Percentiles rank a stretch among this genome's conserved stretches.
phyloP scores from a whole-genome alignment of 2,113 vertebrate genomes.

The Sphyrna mokarran region DNA sequence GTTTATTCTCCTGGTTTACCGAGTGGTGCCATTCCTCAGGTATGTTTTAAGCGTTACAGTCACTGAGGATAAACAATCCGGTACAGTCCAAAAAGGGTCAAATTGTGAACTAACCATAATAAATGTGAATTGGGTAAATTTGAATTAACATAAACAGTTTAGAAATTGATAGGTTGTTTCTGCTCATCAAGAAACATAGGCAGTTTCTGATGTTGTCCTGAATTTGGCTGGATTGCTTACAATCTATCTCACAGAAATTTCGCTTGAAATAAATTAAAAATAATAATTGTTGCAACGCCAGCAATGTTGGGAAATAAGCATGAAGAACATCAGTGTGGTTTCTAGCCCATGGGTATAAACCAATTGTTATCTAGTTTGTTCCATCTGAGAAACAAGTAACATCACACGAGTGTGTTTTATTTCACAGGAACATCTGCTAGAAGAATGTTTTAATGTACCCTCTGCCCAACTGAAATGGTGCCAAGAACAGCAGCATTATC shows the following conservation, averaged over 20 bases:
- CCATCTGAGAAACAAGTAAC: constrained; percentile 19
- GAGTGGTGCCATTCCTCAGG: neutral
- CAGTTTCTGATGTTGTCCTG: neutral
- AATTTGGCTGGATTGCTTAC: neutral
- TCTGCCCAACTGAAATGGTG: neutral
- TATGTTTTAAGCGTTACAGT: neutral
- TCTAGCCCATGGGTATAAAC: neutral
- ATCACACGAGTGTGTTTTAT: constrained; percentile 12
- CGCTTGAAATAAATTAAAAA: constrained; percentile 1
- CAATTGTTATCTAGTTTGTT: constrained; percentile 29
- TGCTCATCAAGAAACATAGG: neutral
- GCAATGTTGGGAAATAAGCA: constrained; percentile 20
- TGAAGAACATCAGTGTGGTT: neutral
- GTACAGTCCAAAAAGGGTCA: neutral
- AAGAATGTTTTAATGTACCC: neutral
- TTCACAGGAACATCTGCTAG: constrained; percentile 25
- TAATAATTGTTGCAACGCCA: constrained; percentile 16
- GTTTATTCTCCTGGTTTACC: neutral
- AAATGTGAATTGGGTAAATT: neutral
- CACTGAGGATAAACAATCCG: neutral
- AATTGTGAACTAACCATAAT: neutral
- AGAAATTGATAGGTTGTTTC: neutral
- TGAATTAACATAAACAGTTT: neutral
- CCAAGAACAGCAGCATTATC: neutral
- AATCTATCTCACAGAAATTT: neutral